Evolutionary conservation across 2,888 invertebrate species (phyloP), one percentile per base, ranked within the genome.

Genomic region (Lymantria monacha): DNA sequence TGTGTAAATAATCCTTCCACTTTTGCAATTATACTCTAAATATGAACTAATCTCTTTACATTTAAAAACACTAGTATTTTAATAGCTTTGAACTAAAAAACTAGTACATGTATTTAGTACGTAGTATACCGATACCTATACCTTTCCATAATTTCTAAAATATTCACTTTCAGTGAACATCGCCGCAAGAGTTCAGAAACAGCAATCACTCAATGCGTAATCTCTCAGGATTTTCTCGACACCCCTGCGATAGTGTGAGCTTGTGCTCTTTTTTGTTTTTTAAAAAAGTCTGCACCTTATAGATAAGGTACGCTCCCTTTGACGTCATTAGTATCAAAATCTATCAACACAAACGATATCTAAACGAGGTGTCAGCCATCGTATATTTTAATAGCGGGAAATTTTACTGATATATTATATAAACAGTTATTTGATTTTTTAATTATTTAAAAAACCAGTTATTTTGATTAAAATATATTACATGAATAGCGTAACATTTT

Each of bases 151-250:
- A 38, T 1, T 41, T 56, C 74, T 63, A 77, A 71, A 83, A 83
- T 76, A 87, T 85, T 85, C 86, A 85, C 81, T 85, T 81, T 71
- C 73, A 69, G 62, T 61, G 69, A 76, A 75, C 74, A 75, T 67
- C 74, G 70, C 81, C 79, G 66, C 78, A 74, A 74, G 77, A 87
- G 83, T 89, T 87, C 78, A 74, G 77, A 74, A 84, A 87, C 78
- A 82, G 87, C 86, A 88, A 91, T 90, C 90, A 89, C 90, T 91
- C 90, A 90, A 81, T 74, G 62, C 74, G 83, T 89, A 90, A 91
- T 90, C 90, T 91, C 89, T 86, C 63, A 85, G 88, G 87, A 83
- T 87, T 89, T 87, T 71, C 80, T 75, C 66, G 66, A 70, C 77
- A 67, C 74, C 72, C 80, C 75, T 75, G 69, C 75, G 69, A 76